These are phyloP conservation scores for Amblyopsis hoosieri DNA, from an alignment of 2,797 vertebrate species.

Conservation along the genomic window DNA sequence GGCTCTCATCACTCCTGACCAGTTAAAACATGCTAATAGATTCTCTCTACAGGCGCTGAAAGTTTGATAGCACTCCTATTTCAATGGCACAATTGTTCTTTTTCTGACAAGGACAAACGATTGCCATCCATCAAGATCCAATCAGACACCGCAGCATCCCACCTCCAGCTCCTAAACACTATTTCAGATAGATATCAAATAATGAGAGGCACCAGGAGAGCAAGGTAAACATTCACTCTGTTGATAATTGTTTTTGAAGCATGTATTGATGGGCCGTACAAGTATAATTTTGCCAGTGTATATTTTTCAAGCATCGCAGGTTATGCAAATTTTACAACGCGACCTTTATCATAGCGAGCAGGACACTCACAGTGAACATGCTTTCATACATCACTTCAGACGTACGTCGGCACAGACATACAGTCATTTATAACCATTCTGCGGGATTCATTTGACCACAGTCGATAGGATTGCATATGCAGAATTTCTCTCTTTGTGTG, in stretches of 20 bases:
- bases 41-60: slow-evolving; percentile 83
- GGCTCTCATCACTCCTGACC: slow-evolving; percentile 18
- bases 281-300: slow-evolving; percentile 12
- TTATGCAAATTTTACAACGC: slow-evolving; percentile 91
- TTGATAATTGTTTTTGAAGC: slow-evolving; percentile 81
- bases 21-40: slow-evolving; percentile 72
- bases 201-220: background rate
- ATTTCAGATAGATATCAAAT: background rate
- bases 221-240: slow-evolving; percentile 28
- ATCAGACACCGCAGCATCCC: slow-evolving; percentile 78
- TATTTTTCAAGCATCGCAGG: slow-evolving; percentile 63
- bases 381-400: slow-evolving; percentile 93
- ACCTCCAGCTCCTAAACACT: slow-evolving; percentile 78
- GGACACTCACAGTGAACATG: slow-evolving; percentile 84
- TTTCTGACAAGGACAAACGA: slow-evolving; percentile 91
- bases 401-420: slow-evolving; percentile 83
- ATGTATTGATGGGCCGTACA: background rate
- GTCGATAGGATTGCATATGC: slow-evolving; percentile 78
- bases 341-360: slow-evolving; percentile 91
- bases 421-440: slow-evolving; percentile 88
- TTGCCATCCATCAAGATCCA: slow-evolving; percentile 91
- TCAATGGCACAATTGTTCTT: slow-evolving; percentile 84
- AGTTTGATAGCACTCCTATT: slow-evolving; percentile 89
- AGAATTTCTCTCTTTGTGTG: slow-evolving; percentile 53
- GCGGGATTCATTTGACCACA: slow-evolving; percentile 84